phyloP scores from a whole-genome alignment of 1,140 invertebrate species.

The Drosophila seguyi region DNA sequence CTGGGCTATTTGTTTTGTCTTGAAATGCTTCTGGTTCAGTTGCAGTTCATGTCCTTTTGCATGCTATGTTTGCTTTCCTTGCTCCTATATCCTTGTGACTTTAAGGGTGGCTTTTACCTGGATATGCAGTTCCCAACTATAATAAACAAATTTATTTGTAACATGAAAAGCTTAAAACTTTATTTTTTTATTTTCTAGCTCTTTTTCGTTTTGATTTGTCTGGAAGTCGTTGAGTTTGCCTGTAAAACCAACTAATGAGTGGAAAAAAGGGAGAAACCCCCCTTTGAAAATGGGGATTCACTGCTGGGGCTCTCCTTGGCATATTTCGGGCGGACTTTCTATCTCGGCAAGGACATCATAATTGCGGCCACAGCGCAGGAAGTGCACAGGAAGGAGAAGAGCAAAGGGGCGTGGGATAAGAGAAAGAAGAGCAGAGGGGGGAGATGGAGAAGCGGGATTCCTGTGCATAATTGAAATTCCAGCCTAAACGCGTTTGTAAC shows the following conservation, averaged over 20 bases:
- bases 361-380: slow-evolving; percentile 59
- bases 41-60: slow-evolving; percentile 8
- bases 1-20: slow-evolving; percentile 55
- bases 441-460: slow-evolving; percentile 45
- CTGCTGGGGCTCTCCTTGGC: slow-evolving; percentile 23
- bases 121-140: neutral
- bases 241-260: slow-evolving; percentile 33
- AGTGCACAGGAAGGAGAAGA: slow-evolving; percentile 43
- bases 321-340: slow-evolving; percentile 46
- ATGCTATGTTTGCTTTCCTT: neutral
- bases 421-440: neutral
- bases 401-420: neutral
- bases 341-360: slow-evolving; percentile 63
- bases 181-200: slow-evolving; percentile 39
- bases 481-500: slow-evolving; percentile 81
- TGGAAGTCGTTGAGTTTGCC: neutral
- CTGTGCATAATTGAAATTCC: slow-evolving; percentile 83
- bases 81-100: slow-evolving; percentile 10
- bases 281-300: neutral
- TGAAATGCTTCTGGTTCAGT: slow-evolving; percentile 18
- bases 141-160: slow-evolving; percentile 2
- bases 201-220: slow-evolving; percentile 30
- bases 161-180: slow-evolving; percentile 3
- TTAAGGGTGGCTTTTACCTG: neutral
- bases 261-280: neutral